Evolutionary conservation across 2,797 vertebrate genomes (phyloP).

Genomic region (Brachyalestes nurse): DNA sequence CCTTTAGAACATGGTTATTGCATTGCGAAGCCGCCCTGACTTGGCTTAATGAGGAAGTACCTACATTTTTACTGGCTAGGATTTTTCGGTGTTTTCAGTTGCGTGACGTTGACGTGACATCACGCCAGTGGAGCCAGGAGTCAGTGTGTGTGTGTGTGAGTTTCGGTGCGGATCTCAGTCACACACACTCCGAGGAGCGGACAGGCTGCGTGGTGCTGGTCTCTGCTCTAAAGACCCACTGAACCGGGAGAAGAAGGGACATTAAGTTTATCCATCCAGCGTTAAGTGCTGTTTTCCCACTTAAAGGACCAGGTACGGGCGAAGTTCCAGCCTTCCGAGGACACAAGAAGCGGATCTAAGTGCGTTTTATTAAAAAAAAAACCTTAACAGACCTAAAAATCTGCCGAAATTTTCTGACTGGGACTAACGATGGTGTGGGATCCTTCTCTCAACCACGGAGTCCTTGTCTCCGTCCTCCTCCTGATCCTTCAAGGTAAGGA

Average conservation of each 20-base stretch:
- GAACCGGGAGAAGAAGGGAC: too few species aligned
- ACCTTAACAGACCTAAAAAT: not conserved
- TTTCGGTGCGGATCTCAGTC: constrained; percentile 33
- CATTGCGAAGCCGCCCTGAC: not conserved
- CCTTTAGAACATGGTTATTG: not conserved
- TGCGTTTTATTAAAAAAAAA: not conserved
- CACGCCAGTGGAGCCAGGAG: constrained; percentile 26
- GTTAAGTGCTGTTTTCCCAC: not conserved
- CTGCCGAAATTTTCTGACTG: not conserved
- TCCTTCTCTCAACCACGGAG: constrained; percentile 29
- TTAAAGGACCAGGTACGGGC: too few species aligned
- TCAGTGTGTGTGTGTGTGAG: not conserved
- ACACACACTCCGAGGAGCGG: constrained; percentile 53
- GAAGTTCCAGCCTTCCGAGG: not conserved
- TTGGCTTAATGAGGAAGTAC: constrained; percentile 10
- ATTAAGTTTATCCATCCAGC: not conserved
- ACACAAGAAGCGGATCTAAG: not conserved
- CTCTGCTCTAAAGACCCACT: too few species aligned
- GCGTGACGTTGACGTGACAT: constrained; percentile 51
- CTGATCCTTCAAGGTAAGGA: constrained; percentile 71
- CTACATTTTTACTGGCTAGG: not conserved
- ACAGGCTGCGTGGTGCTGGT: not conserved
- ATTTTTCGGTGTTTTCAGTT: constrained; percentile 7
- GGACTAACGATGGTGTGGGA: constrained; percentile 25
- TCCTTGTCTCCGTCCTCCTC: constrained; percentile 64